Evolutionary conservation across 2,113 vertebrate species (phyloP).

Genomic region (Capra hircus): DNA sequence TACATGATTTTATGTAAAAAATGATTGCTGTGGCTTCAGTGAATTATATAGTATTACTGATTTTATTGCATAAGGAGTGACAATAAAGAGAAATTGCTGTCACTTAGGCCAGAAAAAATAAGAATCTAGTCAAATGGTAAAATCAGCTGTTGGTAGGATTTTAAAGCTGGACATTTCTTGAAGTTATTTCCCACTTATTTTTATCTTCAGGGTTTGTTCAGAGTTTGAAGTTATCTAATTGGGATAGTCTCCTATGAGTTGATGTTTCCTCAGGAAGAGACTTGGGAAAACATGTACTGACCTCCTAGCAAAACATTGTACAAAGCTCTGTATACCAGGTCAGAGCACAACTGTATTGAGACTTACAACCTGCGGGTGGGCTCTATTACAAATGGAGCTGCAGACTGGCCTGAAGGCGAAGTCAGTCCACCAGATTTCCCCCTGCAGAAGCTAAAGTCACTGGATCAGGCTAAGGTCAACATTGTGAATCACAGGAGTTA

Average conservation of each 20-base stretch:
- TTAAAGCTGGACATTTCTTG: conserved; percentile 31
- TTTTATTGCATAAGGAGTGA: background rate
- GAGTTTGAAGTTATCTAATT: conserved; percentile 57
- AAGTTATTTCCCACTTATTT: background rate
- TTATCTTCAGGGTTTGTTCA: conserved; percentile 10
- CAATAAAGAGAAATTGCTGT: conserved; percentile 19
- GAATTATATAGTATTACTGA: background rate
- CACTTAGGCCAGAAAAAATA: conserved; percentile 12
- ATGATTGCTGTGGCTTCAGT: background rate
- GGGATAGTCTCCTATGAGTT: background rate
- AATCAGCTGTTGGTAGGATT: background rate
- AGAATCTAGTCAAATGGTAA: background rate
- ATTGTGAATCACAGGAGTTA: conserved; percentile 20
- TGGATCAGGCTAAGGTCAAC: conserved; percentile 27
- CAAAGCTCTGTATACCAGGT: background rate
- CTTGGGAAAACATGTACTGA: conserved; percentile 22
- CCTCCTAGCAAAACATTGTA: conserved; percentile 20
- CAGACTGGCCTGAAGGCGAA: background rate
- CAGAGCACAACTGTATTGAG: background rate
- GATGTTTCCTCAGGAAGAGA: background rate
- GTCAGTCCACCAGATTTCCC: background rate
- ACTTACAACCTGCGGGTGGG: background rate
- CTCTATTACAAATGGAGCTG: background rate
- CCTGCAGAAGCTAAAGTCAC: conserved; percentile 14
- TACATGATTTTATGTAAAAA: background rate